These are phyloP conservation scores for Ptilodon capucinus DNA, from an alignment of 2,888 invertebrate species.

Conservation along the genomic window DNA sequence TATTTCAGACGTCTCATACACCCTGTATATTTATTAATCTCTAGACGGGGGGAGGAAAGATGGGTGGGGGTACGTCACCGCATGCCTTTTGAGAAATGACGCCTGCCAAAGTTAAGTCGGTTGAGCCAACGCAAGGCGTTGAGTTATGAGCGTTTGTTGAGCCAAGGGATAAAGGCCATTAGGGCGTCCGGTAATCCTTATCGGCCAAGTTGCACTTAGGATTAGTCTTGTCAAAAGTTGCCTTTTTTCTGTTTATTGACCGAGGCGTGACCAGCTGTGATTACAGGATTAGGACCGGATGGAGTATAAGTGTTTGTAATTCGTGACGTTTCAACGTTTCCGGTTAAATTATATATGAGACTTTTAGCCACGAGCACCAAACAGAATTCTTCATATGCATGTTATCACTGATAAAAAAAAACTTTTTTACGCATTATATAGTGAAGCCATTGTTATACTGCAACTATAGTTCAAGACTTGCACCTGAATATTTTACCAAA, in stretches of 20 bases:
- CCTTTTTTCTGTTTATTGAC: conserved; percentile 74
- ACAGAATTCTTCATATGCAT: too few relatives aligned
- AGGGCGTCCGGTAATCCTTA: conserved; percentile 79
- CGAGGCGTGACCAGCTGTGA: conserved; percentile 71
- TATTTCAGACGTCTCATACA: too few relatives aligned
- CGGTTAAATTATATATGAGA: background rate
- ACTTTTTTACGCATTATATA: too few relatives aligned
- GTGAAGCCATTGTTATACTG: too few relatives aligned
- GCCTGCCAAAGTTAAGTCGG: conserved; percentile 82
- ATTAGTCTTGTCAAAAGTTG: conserved; percentile 79
- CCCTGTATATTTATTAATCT: conserved; percentile 82
- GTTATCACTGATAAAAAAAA: too few relatives aligned
- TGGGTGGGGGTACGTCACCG: conserved; percentile 68
- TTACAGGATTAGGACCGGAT: conserved; percentile 64
- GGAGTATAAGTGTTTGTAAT: conserved; percentile 32
- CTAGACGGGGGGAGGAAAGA: conserved; percentile 35
- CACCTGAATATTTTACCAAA: background rate
- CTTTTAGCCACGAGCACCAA: too few relatives aligned
- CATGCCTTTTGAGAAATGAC: conserved; percentile 82
- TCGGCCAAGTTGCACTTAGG: conserved; percentile 81
- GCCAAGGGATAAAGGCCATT: conserved; percentile 79
- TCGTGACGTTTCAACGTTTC: conserved; percentile 2
- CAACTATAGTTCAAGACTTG: too few relatives aligned
- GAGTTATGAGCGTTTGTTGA: conserved; percentile 81
- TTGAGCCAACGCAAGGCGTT: conserved; percentile 76